Percentiles rank a stretch among this genome's conserved stretches.
These are phyloP conservation scores for Neotragus moschatus DNA, from an alignment of 2,113 vertebrate genomes.

Conservation along the genomic window DNA sequence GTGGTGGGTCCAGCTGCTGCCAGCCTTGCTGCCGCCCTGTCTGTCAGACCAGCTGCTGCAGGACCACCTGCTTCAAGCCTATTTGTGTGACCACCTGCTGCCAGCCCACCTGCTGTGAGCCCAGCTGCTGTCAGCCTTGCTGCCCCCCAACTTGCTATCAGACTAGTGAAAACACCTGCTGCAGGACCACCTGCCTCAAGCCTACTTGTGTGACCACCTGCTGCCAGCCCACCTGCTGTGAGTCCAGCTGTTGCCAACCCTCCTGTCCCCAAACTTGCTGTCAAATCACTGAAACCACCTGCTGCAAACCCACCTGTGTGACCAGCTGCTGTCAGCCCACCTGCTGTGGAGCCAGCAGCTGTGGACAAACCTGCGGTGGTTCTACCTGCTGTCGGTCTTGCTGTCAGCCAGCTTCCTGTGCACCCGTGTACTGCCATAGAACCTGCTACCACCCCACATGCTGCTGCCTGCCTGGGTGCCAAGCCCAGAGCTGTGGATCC, in stretches of 20 bases:
- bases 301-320: background rate
- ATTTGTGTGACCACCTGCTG: background rate
- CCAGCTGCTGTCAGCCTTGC: background rate
- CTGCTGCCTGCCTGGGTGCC: background rate
- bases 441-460: background rate
- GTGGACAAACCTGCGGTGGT: accelerated
- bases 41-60: too few relatives aligned
- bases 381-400: background rate
- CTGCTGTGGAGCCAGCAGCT: background rate
- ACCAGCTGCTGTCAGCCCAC: background rate
- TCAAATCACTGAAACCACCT: background rate
- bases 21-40: background rate
- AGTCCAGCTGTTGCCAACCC: too few relatives aligned
- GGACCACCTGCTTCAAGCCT: background rate
- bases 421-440: background rate
- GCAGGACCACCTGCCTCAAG: accelerated
- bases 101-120: background rate
- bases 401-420: background rate
- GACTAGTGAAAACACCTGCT: too few relatives aligned
- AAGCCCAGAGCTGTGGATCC: background rate
- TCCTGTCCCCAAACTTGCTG: background rate
- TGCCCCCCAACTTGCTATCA: background rate
- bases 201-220: background rate
- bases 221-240: accelerated
- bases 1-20: background rate